phyloP scores from a whole-genome alignment of 2,888 invertebrate species.

The Drosophila monieri region DNA sequence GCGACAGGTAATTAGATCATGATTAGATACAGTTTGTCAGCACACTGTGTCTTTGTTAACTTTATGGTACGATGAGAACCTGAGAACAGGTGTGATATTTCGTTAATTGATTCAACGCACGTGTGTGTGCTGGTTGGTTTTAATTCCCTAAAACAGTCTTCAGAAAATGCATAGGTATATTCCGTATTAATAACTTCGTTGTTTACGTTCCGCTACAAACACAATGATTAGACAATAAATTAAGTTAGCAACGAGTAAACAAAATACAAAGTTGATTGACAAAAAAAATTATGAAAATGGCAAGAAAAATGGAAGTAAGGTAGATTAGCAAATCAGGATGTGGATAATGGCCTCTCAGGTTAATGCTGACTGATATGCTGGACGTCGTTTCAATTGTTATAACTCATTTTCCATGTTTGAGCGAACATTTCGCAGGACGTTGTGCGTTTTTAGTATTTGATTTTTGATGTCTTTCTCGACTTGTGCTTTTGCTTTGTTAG shows the following conservation, averaged over 20 bases:
- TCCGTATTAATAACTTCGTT: slow-evolving; percentile 44
- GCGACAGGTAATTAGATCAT: slow-evolving; percentile 25
- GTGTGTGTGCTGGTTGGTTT: slow-evolving; percentile 24
- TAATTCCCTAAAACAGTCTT: slow-evolving; percentile 60
- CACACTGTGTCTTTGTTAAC: slow-evolving; percentile 41
- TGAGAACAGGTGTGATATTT: slow-evolving; percentile 37
- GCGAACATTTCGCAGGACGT: slow-evolving; percentile 90
- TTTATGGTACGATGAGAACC: slow-evolving; percentile 7
- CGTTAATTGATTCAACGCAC: slow-evolving; percentile 10
- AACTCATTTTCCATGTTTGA: slow-evolving; percentile 88
- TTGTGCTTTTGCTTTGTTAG: slow-evolving; percentile 91
- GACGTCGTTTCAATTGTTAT: slow-evolving; percentile 61
- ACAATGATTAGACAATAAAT: slow-evolving; percentile 15
- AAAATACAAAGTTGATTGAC: slow-evolving; percentile 1
- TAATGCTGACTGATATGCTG: slow-evolving; percentile 33
- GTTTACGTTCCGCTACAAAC: slow-evolving; percentile 25
- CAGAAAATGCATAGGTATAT: slow-evolving; percentile 60
- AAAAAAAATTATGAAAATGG: slow-evolving; percentile 22
- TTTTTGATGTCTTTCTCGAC: slow-evolving; percentile 93
- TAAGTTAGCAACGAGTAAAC: slow-evolving; percentile 23
- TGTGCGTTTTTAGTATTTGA: slow-evolving; percentile 91
- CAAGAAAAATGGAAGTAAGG: slow-evolving; percentile 10
- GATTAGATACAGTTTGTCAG: slow-evolving; percentile 28
- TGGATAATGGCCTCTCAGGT: slow-evolving; percentile 30
- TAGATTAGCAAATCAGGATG: slow-evolving; percentile 11